A percentile compares a stretch with the other conserved stretches of the same genome.
These are phyloP conservation scores for Brachyptera putata DNA, from an alignment of 2,888 invertebrate genomes.

Conservation along the genomic window DNA sequence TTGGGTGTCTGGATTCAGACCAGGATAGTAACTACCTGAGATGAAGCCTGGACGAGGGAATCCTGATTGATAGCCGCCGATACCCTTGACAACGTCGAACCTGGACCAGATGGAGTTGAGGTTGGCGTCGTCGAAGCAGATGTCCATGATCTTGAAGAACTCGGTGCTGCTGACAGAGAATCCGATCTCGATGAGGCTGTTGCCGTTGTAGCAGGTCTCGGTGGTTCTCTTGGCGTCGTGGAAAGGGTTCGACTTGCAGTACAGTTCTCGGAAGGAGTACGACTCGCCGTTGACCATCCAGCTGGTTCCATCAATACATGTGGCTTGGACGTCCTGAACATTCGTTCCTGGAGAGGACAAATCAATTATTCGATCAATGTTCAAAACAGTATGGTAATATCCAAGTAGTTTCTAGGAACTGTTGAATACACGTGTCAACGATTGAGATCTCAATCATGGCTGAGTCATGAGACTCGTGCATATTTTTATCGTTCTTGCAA, in stretches of 20 bases:
- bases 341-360: too few species aligned
- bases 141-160: conserved; percentile 48
- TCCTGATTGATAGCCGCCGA: conserved; percentile 48
- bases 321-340: background rate
- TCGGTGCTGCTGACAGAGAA: conserved; percentile 48
- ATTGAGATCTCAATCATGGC: too few species aligned
- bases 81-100: conserved; percentile 48
- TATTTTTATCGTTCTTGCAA: too few species aligned
- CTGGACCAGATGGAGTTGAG: conserved; percentile 53
- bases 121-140: conserved; percentile 52
- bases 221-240: conserved; percentile 46
- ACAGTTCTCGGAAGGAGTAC: conserved; percentile 45
- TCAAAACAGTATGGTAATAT: too few species aligned
- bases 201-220: conserved; percentile 47
- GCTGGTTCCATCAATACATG: conserved; percentile 21
- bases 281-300: conserved; percentile 26
- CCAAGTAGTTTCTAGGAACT: too few species aligned
- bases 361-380: too few species aligned
- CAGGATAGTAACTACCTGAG: conserved; percentile 51
- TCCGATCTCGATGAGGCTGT: conserved; percentile 52
- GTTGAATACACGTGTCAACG: too few species aligned
- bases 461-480: too few species aligned
- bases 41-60: conserved; percentile 49
- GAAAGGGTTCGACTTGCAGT: conserved; percentile 45
- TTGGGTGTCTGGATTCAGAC: conserved; percentile 40